Conservation (phyloP, 2,888 invertebrate species). For the Hofmannophila pseudospretella region DNA sequence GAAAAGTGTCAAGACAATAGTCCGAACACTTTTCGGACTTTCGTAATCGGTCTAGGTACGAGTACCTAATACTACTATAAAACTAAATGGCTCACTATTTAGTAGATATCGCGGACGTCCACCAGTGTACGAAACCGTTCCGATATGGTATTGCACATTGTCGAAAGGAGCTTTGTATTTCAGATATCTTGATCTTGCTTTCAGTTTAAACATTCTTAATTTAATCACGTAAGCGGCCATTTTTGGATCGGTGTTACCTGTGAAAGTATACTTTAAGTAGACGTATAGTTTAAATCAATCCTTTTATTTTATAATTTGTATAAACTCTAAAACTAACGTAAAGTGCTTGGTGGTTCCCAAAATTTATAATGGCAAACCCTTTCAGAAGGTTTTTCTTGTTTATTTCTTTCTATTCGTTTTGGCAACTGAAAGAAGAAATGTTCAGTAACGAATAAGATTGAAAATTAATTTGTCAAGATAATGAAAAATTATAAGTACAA, state of each 20-base stretch:
- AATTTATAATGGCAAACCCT: conserved; percentile 58
- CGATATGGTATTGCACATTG: conserved; percentile 45
- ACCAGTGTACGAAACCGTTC: conserved; percentile 40
- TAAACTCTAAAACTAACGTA: conserved; percentile 39
- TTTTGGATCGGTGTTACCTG: conserved; percentile 53
- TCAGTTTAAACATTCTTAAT: conserved; percentile 49
- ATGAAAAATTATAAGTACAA: not conserved
- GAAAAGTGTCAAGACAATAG: no score
- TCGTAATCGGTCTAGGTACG: no score
- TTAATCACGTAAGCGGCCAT: conserved; percentile 45
- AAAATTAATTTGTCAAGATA: no score
- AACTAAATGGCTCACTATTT: no score
- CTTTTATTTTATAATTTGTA: not conserved
- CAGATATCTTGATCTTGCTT: conserved; percentile 36
- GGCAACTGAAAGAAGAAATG: conserved; percentile 32
- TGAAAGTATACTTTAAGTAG: conserved; percentile 8
- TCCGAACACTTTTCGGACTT: no score
- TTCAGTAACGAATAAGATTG: no score
- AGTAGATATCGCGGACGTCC: conserved; percentile 45
- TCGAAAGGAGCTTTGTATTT: conserved; percentile 36
- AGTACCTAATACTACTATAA: no score
- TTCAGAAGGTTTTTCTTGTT: conserved; percentile 36
- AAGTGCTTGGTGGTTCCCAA: conserved; percentile 60
- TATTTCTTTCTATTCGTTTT: conserved; percentile 53
- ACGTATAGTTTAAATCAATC: not conserved